Evolutionary conservation across 2,113 vertebrate genomes (phyloP), one percentile per base, ranked within the genome.

Genomic region (Hystrix brachyura): DNA sequence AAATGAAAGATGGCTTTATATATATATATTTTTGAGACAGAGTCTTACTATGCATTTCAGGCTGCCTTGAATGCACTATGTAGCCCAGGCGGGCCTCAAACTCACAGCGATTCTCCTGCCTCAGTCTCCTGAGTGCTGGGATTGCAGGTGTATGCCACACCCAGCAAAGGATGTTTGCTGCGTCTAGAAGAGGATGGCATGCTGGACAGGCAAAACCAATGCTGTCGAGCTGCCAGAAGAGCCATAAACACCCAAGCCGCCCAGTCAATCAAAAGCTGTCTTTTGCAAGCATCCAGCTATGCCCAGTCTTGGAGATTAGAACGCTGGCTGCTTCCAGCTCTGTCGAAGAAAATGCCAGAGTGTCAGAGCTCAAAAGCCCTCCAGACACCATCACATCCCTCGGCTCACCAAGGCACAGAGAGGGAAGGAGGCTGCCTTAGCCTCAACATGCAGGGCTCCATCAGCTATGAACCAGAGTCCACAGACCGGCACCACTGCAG

Each of bases 271-370:
- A 85, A 84, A 95, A 92, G 34, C 83, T 87, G 72, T 74, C 82
- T 93, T 95, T 83, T 60, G 32, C 46, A 91, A n/a, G 11, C 67
- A 93, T 81, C 59, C 48, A 48, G 83, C 46, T 59, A 53, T 27
- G 71, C 29, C 25, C 71, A 82, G n/a, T 76, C 79, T 59, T 79
- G 48, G 90, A 74, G 69, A 84, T 88, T 71, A 38, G 46, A 94
- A 95, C 87, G 5, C 83, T 64, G 81, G 51, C 69, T 93, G 55
- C 74, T 84, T 89, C 27, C 46, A 87, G 88, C 60, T 67, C 87
- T 80, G 79, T 87, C 67, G 79, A 95, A 95, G 85, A 94, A 74
- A 95, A 65, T 55, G 65, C 53, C 83, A 90, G 95, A 92, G 92
- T 79, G 53, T 59, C 57, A 51, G 82, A 64, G 48, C 91, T 86